Percentiles rank a stretch among this genome's conserved stretches.
Conservation (phyloP, 2,113 vertebrate genomes). For the Isichthys henryi region DNA sequence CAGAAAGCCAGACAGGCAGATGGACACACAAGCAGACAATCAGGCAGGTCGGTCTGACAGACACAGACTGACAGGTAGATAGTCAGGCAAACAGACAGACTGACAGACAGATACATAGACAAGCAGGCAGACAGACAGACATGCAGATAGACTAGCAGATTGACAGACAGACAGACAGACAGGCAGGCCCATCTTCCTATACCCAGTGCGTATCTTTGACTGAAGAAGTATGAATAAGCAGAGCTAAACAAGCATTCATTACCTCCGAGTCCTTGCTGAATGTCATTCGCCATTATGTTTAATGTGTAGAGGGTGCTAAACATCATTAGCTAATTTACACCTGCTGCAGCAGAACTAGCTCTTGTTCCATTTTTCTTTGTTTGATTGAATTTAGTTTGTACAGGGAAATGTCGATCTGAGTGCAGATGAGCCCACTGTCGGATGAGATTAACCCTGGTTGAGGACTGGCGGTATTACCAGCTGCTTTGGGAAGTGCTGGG, state of each 20-base stretch:
- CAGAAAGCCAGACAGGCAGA: not conserved
- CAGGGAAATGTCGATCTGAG: not conserved
- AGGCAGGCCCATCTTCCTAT: not conserved
- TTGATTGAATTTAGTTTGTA: slow-evolving; percentile 2
- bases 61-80: no score
- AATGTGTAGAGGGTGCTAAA: not conserved
- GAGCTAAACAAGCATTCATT: not conserved
- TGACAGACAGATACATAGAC: not conserved
- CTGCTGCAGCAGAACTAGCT: not conserved
- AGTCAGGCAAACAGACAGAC: no score
- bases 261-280: not conserved
- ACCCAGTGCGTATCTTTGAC: not conserved
- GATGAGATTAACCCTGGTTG: not conserved
- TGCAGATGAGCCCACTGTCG: not conserved
- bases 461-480: not conserved
- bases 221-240: not conserved
- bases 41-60: no score
- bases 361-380: not conserved
- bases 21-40: not conserved
- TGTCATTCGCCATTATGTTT: not conserved
- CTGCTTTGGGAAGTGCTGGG: not conserved
- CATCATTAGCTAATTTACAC: not conserved
- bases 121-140: not conserved
- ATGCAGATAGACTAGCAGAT: not conserved
- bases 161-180: not conserved